Evolutionary conservation across 2,888 invertebrate genomes (phyloP).

Genomic region (Bimastos eiseni): DNA sequence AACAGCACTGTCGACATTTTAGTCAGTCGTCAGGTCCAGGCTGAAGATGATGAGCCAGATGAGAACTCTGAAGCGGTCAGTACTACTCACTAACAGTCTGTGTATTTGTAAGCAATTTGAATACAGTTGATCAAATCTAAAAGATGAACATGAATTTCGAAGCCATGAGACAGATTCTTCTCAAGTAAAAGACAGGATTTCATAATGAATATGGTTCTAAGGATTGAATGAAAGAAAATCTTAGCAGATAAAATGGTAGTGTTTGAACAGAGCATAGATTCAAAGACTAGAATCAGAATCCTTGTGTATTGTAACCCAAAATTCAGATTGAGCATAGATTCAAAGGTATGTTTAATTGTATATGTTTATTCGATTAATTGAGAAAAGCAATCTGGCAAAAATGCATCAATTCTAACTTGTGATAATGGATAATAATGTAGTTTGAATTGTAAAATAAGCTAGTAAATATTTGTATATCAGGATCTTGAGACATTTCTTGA

Average conservation of each 20-base stretch:
- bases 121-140: background rate
- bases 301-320: background rate
- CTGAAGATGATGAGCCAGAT: background rate
- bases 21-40: constrained; percentile 71
- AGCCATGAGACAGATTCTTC: background rate
- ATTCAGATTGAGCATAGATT: too few species aligned
- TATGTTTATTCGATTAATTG: too few species aligned
- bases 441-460: too few species aligned
- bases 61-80: background rate
- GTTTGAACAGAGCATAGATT: background rate
- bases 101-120: background rate
- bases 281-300: background rate
- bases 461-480: too few species aligned
- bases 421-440: too few species aligned
- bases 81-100: background rate
- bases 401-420: too few species aligned
- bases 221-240: background rate
- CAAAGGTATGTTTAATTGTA: too few species aligned
- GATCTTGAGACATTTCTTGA: too few species aligned
- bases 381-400: too few species aligned
- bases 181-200: background rate
- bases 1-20: constrained; percentile 83
- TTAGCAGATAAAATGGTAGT: background rate
- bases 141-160: background rate
- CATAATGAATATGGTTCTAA: background rate